Conservation (phyloP, 2,888 invertebrate species). For the Ernsta delagoae region DNA sequence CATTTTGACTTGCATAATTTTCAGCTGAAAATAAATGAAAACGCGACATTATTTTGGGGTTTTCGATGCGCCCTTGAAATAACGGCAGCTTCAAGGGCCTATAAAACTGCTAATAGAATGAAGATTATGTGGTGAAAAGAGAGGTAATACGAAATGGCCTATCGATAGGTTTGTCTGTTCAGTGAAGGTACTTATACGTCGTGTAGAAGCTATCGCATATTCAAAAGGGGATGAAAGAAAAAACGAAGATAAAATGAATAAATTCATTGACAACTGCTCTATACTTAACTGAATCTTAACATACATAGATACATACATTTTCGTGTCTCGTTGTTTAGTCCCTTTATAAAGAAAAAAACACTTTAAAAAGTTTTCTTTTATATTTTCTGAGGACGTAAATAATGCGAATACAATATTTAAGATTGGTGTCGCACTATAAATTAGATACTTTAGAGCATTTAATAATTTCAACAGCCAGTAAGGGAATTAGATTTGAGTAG, state of each 20-base stretch:
- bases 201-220: background rate
- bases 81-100: constrained; percentile 58
- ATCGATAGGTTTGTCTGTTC: constrained; percentile 5
- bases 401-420: no score
- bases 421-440: constrained; percentile 49
- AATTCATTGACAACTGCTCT: no score
- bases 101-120: constrained; percentile 71
- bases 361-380: background rate
- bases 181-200: background rate
- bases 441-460: constrained; percentile 58
- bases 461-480: constrained; percentile 61
- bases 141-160: constrained; percentile 29
- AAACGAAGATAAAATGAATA: background rate
- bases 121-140: constrained; percentile 56
- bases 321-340: no score
- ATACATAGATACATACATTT: no score
- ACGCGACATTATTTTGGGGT: constrained; percentile 38
- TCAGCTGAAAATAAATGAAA: constrained; percentile 55
- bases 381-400: background rate
- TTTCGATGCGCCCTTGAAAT: constrained; percentile 52
- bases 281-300: no score
- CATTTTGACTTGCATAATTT: constrained; percentile 46
- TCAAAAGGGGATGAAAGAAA: background rate
- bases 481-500: constrained; percentile 59
- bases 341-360: no score